These are phyloP conservation scores for Pentalonia nigronervosa DNA, from an alignment of 1,140 invertebrate genomes.

Conservation along the genomic window DNA sequence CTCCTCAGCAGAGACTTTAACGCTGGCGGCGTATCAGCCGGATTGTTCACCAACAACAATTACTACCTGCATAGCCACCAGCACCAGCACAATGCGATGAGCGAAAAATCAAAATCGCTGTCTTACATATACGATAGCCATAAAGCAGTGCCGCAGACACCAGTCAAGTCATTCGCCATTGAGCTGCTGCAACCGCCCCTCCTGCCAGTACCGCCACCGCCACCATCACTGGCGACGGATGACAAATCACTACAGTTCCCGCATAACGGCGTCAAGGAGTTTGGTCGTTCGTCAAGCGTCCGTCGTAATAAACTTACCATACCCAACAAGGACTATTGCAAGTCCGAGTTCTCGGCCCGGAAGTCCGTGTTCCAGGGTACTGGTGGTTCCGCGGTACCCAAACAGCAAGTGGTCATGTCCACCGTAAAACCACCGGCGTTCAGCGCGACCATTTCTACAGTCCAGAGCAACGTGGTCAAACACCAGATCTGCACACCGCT, in stretches of 20 bases:
- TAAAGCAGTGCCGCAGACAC: constrained; percentile 39
- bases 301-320: constrained; percentile 39
- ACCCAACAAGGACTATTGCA: constrained; percentile 51
- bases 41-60: neutral
- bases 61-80: neutral
- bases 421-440: constrained; percentile 34
- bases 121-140: constrained; percentile 38
- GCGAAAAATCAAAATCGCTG: constrained; percentile 57
- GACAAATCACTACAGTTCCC: neutral
- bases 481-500: constrained; percentile 30
- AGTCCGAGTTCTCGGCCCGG: constrained; percentile 50
- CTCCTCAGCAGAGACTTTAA: constrained; percentile 7
- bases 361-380: constrained; percentile 43
- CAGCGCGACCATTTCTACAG: constrained; percentile 27
- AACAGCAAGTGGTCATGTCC: constrained; percentile 43
- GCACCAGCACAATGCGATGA: neutral
- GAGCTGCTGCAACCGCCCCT: neutral
- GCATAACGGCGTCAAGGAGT: neutral
- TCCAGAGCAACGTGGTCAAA: constrained; percentile 33
- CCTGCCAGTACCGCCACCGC: too few species aligned
- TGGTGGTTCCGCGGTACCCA: neutral
- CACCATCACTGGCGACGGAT: neutral
- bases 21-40: neutral
- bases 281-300: constrained; percentile 42
- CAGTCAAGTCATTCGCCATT: neutral